Evolutionary conservation across 2,797 vertebrate species (phyloP), one percentile per base, ranked within the genome.

Genomic region (Xiphophorus birchmanni): DNA sequence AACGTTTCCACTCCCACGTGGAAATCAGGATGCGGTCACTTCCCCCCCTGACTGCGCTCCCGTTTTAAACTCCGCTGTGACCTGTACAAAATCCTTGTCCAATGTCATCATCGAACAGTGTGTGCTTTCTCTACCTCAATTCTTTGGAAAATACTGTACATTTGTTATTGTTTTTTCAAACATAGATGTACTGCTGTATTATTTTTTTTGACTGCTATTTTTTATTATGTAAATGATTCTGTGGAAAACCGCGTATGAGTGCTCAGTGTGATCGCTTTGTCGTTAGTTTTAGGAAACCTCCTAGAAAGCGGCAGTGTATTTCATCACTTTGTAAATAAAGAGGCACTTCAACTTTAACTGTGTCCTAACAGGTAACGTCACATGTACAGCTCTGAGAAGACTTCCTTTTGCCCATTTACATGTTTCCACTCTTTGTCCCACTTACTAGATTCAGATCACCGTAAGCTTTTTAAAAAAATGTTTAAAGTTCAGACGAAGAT

Each of bases 61-160:
- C 18, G 5, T 29, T 79, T 69, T 83, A 44, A 86, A 85, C 82
- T 86, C 35, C 76, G 58, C 69, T 52, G 78, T 87, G 84, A 88
- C 81, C 71, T 67, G 73, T 81, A 74, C 54, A 29, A 82, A 52
- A 84, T 67, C 48, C 37, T 18, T 83, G 84, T 92, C 86, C 89
- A 69, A 92, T 73, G 76, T 85, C 82, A 88, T 86, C 82, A 85
- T 85, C 15, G 37, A 92, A 84, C 88, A 88, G 81, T 86, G 80
- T 92, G 90, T 88, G 87, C 86, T 92, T 93, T 94, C 93, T 95
- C 95, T 95, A 95, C 94, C 94, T 96, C 92, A 77, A 90, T 87
- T 93, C 92, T 93, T 89, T 85, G 58, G 58, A 82, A 92, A 88
- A 85, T 80, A 90, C 80, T 88, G 87, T 89, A 88, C 73, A 86